A percentile compares a stretch with the other conserved stretches of the same genome.
Evolutionary conservation across 2,888 invertebrate genomes (phyloP).

Genomic region (Hedya salicella): DNA sequence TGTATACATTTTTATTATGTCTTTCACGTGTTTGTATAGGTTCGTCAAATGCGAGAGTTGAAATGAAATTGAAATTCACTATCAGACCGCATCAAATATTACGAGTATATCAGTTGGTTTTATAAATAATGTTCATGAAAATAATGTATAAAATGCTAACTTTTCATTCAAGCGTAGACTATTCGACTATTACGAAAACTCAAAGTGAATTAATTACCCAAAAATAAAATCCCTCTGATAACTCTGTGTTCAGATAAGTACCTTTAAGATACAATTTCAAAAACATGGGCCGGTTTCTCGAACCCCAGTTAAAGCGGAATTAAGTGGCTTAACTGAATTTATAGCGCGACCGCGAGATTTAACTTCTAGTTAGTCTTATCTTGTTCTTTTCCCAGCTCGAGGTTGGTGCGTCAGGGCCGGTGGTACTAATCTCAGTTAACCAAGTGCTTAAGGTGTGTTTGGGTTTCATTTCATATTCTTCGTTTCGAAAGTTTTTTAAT

Average conservation of each 20-base stretch:
- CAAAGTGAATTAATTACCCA: slow-evolving; percentile 28
- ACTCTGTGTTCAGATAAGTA: slow-evolving; percentile 37
- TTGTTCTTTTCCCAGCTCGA: slow-evolving; percentile 50
- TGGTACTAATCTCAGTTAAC: slow-evolving; percentile 14
- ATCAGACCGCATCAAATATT: not conserved
- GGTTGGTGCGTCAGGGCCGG: slow-evolving; percentile 24
- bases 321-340: slow-evolving; percentile 51
- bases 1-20: not conserved
- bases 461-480: too few relatives aligned
- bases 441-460: not conserved
- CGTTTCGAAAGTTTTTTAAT: too few relatives aligned
- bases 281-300: slow-evolving; percentile 42
- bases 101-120: not conserved
- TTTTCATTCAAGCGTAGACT: not conserved
- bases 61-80: not conserved
- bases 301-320: slow-evolving; percentile 47
- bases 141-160: not conserved
- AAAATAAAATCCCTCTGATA: slow-evolving; percentile 30
- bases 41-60: not conserved
- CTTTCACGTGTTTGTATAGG: not conserved
- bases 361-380: slow-evolving; percentile 48
- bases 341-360: slow-evolving; percentile 49
- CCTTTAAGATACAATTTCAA: slow-evolving; percentile 44
- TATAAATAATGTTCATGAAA: not conserved
- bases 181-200: not conserved